Base-by-base conservation (phyloP, 2,797 vertebrate genomes). In the Gephyroberyx darwinii region DNA sequence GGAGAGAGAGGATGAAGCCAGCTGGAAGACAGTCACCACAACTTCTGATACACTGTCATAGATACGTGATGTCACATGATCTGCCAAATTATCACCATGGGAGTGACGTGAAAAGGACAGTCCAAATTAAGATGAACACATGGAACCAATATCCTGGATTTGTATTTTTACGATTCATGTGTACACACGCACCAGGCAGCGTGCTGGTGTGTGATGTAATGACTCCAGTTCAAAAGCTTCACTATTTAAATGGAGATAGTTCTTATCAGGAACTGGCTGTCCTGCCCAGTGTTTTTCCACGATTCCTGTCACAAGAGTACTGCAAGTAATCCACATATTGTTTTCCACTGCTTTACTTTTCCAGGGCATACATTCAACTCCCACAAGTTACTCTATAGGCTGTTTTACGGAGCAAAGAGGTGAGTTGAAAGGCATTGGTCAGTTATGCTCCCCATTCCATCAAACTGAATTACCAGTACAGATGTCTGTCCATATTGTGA, bases 401-500 rank as follows among this genome's bases (percentile, higher is more conserved):
- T 53, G 3, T 26, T n/a, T 19, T 17, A 19, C n/a, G 19, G 26
- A 20, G 51, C 2, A 26, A 53, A 22, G 53, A 30, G 22, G 33
- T 35, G 33, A 35, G 33, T 8, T 35, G 33, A 35, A 26, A 26
- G 26, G 26, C 26, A 26, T 35, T 35, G 6, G 6, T 35, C 33
- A 35, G 6, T 35, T 35, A 35, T 35, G 33, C 8, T 35, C 33
- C 33, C 33, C 33, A 35, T 35, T 35, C 33, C 8, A 35, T 35
- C 33, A 35, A 35, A 35, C 33, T 7, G 33, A 35, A 35, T 2
- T 52, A 20, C 17, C 26, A 8, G 20, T 48, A 8, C 30, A 53
- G 20, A 74, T 65, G 45, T 61, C 45, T 51, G 31, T 77, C 58
- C 56, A 20, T 48, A 17, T 65, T 71, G 54, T 75, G 12, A 74